Base-by-base conservation (phyloP, 2,797 vertebrate species). In the Ptychadena robeensis region DNA sequence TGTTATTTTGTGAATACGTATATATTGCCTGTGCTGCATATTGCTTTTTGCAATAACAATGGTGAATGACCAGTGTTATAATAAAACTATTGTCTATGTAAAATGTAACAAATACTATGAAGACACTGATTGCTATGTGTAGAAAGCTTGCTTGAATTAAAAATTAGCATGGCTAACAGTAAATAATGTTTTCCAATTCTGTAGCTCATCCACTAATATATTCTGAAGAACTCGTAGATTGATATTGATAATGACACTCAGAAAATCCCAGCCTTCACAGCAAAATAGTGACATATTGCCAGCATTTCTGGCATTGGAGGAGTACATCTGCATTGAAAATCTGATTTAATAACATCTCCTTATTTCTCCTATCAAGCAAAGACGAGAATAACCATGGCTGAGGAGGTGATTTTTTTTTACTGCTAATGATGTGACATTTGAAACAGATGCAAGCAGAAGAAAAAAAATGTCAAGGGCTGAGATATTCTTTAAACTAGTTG, bases 341-440 rank as follows among this genome's bases (percentile, higher is more conserved):
- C 34, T 61, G 37, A 73, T 31, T 73, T 73, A 44, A 53, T 35
- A 63, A 48, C 12, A 32, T 65, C 22, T 73, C 30, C 10, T n/a
- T 25, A 73, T 81, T 72, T 63, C 32, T 69, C 57, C 6, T 30
- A 44, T 72, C 32, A 61, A 37, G 2, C 32, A 14, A 34, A 28
- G n/a, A 61, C 37, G 37, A 25, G 35, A 70, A 37, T 70, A 68
- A 22, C 35, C n/a, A 71, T 9, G 35, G 63, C 14, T 65, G 70
- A 67, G 69, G 6, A 34, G 30, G 28, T 30, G 44, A 67, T 65
- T 25, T 48, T 31, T 53, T 57, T 77, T n/a, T n/a, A n/a, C 9
- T 22, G 59, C 31, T 78, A 83, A 78, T 71, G 67, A 78, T 72
- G 12, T 76, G 73, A 77, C 73, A 82, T 76, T 70, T 77, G 34